Evolutionary conservation across 2,113 vertebrate species (phyloP).

Genomic region (Mystacornis crossleyi): DNA sequence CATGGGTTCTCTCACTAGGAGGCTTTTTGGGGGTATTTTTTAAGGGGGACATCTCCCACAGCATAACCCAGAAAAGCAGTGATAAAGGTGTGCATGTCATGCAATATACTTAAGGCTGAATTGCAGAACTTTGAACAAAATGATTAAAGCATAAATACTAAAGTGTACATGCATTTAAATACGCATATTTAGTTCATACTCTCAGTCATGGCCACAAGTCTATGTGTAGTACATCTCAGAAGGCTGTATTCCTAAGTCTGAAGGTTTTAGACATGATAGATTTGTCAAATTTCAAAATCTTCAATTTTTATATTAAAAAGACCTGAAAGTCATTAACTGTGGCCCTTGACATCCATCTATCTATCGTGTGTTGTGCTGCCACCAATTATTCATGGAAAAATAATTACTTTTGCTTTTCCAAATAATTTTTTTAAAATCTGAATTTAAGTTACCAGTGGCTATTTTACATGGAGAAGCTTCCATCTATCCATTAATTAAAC

Average conservation of each 20-base stretch:
- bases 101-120: background rate
- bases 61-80: background rate
- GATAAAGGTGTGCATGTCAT: background rate
- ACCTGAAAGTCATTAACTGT: background rate
- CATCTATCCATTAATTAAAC: constrained; percentile 1
- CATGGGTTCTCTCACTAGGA: background rate
- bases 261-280: background rate
- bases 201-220: background rate
- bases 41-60: background rate
- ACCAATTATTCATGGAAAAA: background rate
- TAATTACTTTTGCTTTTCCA: background rate
- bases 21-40: rapidly evolving
- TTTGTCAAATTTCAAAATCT: background rate
- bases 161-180: background rate
- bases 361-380: background rate
- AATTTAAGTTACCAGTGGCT: background rate
- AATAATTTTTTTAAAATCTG: background rate
- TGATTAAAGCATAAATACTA: background rate
- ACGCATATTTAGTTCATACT: background rate
- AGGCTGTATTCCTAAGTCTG: background rate
- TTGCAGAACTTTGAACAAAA: background rate
- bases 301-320: background rate
- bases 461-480: background rate
- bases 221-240: background rate
- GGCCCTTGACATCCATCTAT: background rate